Evolutionary conservation across 2,888 invertebrate species (phyloP).

Genomic region (Loripinus fragilis): DNA sequence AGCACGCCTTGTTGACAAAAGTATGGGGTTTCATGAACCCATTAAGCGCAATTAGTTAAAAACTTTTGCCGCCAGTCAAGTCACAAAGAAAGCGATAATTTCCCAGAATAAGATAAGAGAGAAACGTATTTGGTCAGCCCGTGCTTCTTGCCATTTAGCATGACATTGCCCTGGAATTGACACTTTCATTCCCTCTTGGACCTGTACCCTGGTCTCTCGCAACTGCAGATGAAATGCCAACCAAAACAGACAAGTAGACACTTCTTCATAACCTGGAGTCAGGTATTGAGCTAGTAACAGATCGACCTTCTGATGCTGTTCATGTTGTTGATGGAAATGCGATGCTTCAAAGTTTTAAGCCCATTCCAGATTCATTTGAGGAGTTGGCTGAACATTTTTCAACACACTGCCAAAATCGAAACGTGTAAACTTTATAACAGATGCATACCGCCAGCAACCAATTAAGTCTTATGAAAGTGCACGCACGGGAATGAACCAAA

Average conservation of each 20-base stretch:
- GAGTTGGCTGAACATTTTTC: conserved; percentile 15
- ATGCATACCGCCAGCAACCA: conserved; percentile 5
- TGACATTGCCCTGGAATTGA: conserved; percentile 41
- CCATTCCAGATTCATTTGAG: conserved; percentile 4
- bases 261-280: conserved; percentile 1
- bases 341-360: background rate
- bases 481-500: too few species aligned
- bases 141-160: conserved; percentile 27
- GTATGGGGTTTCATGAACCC: conserved; percentile 31
- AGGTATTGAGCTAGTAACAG: background rate
- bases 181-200: conserved; percentile 41
- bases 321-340: conserved; percentile 18
- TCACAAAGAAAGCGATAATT: conserved; percentile 11
- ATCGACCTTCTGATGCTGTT: background rate
- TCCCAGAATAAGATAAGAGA: conserved; percentile 31
- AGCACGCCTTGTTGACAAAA: conserved; percentile 19
- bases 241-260: conserved; percentile 26
- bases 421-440: too few species aligned
- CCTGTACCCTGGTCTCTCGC: too few species aligned
- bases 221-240: conserved; percentile 19
- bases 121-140: conserved; percentile 21
- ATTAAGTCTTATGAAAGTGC: too few species aligned
- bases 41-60: conserved; percentile 42
- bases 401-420: conserved; percentile 6
- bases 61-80: conserved; percentile 36